Percentiles rank a stretch among this genome's conserved stretches.
phyloP scores from a whole-genome alignment of 1,140 invertebrate genomes.

The Drosophila subobscura region DNA sequence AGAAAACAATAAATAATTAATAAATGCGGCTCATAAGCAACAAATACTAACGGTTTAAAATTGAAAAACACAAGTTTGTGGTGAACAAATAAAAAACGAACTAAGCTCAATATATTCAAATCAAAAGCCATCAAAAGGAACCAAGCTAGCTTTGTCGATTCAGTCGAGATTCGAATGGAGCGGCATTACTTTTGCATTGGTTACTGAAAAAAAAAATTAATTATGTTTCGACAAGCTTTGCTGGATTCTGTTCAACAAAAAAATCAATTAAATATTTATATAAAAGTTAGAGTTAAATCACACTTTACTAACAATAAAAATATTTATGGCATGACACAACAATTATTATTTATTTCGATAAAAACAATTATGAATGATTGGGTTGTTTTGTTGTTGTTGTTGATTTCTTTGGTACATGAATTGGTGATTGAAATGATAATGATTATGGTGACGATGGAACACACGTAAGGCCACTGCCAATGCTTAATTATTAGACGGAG shows the following conservation, averaged over 20 bases:
- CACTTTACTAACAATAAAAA: constrained; percentile 80
- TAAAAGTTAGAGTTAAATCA: constrained; percentile 71
- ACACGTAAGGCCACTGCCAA: constrained; percentile 1
- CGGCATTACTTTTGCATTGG: no score
- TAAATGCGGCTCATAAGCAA: constrained; percentile 5
- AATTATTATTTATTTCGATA: constrained; percentile 80
- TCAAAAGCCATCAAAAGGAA: constrained; percentile 33
- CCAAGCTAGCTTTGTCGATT: constrained; percentile 11
- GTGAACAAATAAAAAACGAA: constrained; percentile 2
- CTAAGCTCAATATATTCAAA: constrained; percentile 27
- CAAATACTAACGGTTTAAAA: constrained; percentile 43
- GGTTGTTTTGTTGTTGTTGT: constrained; percentile 59
- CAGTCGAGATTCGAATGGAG: no score
- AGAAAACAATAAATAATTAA: background rate
- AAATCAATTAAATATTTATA: constrained; percentile 51
- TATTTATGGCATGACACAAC: constrained; percentile 83
- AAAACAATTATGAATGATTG: constrained; percentile 76
- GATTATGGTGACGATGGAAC: constrained; percentile 19
- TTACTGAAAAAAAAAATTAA: background rate
- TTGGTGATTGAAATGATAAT: constrained; percentile 41
- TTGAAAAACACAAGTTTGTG: constrained; percentile 23
- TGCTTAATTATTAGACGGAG: constrained; percentile 29
- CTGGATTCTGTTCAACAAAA: constrained; percentile 14
- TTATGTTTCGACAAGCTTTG: constrained; percentile 16
- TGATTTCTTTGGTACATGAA: constrained; percentile 30